Evolutionary conservation across 2,113 vertebrate genomes (phyloP).

Genomic region (Trematomus loennbergii): DNA sequence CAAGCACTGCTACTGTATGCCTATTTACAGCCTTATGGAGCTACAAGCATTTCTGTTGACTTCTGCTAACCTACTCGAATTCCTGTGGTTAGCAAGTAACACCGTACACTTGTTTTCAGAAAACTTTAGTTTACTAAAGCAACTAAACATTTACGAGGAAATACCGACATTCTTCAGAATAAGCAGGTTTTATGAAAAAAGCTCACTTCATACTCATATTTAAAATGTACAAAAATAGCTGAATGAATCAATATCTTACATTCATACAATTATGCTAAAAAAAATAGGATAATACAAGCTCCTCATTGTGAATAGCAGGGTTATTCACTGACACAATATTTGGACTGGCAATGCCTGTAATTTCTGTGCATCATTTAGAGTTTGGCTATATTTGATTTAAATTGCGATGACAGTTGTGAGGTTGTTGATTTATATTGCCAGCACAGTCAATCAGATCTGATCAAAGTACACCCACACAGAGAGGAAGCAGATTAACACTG

Average conservation of each 20-base stretch:
- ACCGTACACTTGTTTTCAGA: background rate
- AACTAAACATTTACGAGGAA: background rate
- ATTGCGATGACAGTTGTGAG: background rate
- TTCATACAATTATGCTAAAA: background rate
- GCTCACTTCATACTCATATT: background rate
- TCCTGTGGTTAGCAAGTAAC: background rate
- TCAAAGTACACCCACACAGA: background rate
- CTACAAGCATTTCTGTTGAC: background rate
- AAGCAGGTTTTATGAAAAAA: background rate
- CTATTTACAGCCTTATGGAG: background rate
- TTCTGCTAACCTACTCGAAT: background rate
- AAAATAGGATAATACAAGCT: too few species aligned
- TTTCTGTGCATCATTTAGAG: background rate
- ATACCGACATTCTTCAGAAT: background rate
- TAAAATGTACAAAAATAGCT: background rate
- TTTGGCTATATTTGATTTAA: too few species aligned
- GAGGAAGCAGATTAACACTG: background rate
- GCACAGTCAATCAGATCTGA: slow-evolving; percentile 2
- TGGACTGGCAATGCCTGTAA: background rate
- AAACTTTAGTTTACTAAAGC: background rate
- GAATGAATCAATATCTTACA: background rate
- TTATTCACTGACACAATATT: background rate
- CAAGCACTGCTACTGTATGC: too few species aligned
- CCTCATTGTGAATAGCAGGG: background rate
- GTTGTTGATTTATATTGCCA: background rate